Conservation (phyloP, 2,113 vertebrate genomes). For the Onychostruthus taczanowskii region DNA sequence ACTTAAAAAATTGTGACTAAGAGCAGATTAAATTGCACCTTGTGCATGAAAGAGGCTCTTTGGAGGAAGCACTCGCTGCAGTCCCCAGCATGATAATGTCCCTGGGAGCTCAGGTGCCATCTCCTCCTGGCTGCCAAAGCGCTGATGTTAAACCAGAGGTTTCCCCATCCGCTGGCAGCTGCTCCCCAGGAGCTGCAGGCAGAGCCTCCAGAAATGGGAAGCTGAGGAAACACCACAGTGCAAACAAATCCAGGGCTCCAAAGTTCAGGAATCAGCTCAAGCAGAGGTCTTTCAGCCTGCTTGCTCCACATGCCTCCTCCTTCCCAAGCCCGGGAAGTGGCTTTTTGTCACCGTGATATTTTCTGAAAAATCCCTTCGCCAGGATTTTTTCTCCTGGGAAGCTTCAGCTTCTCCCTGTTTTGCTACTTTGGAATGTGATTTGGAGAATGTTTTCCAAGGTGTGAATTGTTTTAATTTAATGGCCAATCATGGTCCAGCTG, state of each 20-base stretch:
- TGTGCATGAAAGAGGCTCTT: not conserved
- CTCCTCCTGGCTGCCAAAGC: not conserved
- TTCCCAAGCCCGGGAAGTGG: accelerated
- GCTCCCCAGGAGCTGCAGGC: not conserved
- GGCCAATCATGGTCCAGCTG: no score
- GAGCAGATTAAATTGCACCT: conserved; percentile 30
- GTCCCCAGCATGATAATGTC: not conserved
- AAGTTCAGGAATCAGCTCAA: not conserved
- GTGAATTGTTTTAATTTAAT: no score
- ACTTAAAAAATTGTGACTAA: conserved; percentile 26
- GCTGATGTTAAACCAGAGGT: not conserved
- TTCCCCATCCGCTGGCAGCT: not conserved
- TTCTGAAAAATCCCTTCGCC: no score
- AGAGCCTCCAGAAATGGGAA: not conserved
- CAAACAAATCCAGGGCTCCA: not conserved
- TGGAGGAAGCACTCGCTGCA: not conserved
- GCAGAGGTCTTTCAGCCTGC: not conserved
- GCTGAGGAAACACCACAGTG: not conserved
- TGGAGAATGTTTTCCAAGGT: no score
- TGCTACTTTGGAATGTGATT: no score
- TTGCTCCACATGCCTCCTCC: not conserved
- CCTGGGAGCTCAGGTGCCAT: not conserved
- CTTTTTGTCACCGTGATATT: not conserved
- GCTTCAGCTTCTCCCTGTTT: no score
- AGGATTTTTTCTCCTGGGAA: no score